Conservation (phyloP, 2,797 vertebrate species). For the Chiloscyllium punctatum region DNA sequence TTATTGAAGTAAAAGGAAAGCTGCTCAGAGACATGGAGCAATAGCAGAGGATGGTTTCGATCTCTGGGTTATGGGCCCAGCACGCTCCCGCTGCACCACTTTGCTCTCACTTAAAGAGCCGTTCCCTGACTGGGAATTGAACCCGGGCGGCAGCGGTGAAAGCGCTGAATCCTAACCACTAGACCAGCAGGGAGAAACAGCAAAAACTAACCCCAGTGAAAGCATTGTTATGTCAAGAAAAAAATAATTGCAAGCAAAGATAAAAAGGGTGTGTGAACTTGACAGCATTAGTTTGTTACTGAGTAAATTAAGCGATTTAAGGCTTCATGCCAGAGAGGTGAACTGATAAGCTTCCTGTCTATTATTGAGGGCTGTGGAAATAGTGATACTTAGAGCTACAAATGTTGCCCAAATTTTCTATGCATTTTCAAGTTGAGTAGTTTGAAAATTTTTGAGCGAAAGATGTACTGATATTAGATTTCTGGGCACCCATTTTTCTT, state of each 20-base stretch:
- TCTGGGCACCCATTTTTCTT: background rate
- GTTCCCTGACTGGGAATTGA: no score
- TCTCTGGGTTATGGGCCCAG: no score
- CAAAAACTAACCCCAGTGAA: no score
- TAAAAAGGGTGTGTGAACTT: background rate
- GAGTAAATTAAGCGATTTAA: background rate
- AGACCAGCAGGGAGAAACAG: no score
- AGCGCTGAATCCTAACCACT: no score
- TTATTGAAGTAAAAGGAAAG: no score
- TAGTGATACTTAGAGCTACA: background rate
- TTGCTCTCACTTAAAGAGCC: no score
- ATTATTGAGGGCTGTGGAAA: background rate
- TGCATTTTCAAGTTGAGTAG: background rate
- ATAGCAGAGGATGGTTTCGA: no score
- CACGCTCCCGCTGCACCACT: no score
- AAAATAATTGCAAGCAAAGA: background rate
- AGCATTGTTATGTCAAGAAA: background rate
- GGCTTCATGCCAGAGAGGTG: background rate
- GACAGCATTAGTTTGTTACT: background rate
- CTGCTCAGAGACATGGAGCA: no score
- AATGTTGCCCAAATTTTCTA: background rate
- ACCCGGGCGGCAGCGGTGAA: no score
- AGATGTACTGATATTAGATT: background rate
- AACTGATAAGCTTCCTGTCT: background rate
- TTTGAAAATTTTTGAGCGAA: background rate